Base-by-base conservation (phyloP, 2,797 vertebrate genomes). In the Sciurus vulgaris region DNA sequence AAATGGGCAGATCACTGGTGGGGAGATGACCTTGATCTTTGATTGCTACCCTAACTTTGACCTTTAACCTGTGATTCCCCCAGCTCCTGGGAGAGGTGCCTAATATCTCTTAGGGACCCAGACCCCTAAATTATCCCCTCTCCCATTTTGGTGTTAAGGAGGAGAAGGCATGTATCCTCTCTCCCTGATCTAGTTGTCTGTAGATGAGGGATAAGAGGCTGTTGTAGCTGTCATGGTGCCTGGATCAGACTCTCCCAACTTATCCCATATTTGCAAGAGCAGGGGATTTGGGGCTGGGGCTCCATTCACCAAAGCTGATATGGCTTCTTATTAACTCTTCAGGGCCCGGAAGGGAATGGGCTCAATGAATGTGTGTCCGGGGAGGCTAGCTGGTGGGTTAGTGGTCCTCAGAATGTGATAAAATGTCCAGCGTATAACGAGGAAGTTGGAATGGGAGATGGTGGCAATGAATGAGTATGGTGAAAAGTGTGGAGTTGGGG, bases 11-110 rank as follows among this genome's bases (percentile, higher is more conserved):
- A 97, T 96, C 63, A 69, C 86, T 26, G 54, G 51, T 85, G 93
- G 67, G 91, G 91, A 97, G 92, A 97, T 47, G 95, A 97, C 89
- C 82, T 97, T 97, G 97, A 97, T 97, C 88, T 98, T 97, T 97
- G 94, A 96, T 97, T 97, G 96, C 89, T 96, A 97, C 96, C 97
- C 93, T 97, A 97, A 97, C 87, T 79, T 97, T 97, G 97, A 97
- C 94, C 96, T 98, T 91, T 97, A 97, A 97, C 97, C 91, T 96
- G 92, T 97, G 93, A 97, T 93, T 94, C 65, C 88, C 92, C 78
- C 76, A 93, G 95, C 82, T 97, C 94, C 89, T 97, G 84, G 83
- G 93, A 95, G 88, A 95, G 91, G 85, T 88, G 76, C 79, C 86
- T 96, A 94, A 90, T 94, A 86, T 89, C 79, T 95, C 86, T 86